Evolutionary conservation across 2,113 vertebrate species (phyloP).

Genomic region (Sarotherodon lohbergeri): DNA sequence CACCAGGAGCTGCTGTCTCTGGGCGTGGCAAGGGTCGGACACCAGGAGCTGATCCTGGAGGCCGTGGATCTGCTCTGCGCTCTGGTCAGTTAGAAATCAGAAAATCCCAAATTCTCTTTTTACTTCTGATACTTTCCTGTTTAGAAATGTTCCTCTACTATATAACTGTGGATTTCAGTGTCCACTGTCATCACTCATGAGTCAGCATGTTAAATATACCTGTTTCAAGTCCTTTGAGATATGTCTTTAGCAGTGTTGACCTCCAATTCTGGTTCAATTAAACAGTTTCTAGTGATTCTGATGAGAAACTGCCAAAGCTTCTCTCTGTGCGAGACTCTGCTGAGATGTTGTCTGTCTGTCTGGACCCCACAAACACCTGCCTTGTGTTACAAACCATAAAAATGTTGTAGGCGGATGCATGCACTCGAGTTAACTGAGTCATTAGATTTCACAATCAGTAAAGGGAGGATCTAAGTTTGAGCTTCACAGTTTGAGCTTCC

Average conservation of each 20-base stretch:
- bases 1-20: constrained; percentile 89
- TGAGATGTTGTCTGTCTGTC: neutral
- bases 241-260: neutral
- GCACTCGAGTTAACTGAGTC: neutral
- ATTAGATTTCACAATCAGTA: neutral
- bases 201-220: neutral
- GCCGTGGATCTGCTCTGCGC: constrained; percentile 94
- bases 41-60: constrained; percentile 93
- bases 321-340: neutral
- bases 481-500: neutral
- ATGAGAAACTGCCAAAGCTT: neutral
- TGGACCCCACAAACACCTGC: neutral
- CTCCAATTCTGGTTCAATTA: neutral
- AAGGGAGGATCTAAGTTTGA: neutral
- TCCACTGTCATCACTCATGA: neutral
- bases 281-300: neutral
- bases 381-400: neutral
- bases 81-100: constrained; percentile 52
- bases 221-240: neutral
- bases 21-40: constrained; percentile 83
- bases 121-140: neutral
- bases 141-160: neutral
- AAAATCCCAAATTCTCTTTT: neutral
- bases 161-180: neutral
- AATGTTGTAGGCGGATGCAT: neutral